Evolutionary conservation across 2,888 invertebrate species (phyloP), one percentile per base, ranked within the genome.

Genomic region (Hanleya hanleyi): DNA sequence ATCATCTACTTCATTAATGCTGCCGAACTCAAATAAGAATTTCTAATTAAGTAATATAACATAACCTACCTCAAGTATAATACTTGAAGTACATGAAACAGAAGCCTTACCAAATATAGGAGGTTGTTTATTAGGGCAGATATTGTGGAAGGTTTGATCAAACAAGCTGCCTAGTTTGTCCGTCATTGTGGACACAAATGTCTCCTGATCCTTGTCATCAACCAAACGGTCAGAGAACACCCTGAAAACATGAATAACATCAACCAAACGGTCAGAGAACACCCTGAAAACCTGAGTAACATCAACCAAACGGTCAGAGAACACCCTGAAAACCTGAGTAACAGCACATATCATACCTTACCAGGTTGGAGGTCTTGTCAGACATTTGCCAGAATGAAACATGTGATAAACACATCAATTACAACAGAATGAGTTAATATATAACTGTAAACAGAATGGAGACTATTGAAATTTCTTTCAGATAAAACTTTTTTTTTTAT

Each of bases 191-290:
- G 91, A 91, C 79, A 93, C 89, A 90, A 97, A 96, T 94, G 95
- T 95, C 62, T 94, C 94, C 65, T 93, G 93, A 88, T 97, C 97
- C 47, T 94, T 94, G 85, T 73, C 94, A 87, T 96, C 95, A 1
- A 95, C 94, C 1, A 97, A 92, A 6, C 96, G 93, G 88, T 97
- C 97, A 80, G 93, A 93, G 88, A 96, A 97, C 0, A 97, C 96
- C 67, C 97, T 88, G 82, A 2, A 26, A 26, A n/a, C n/a, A n/a
- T n/a, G n/a, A n/a, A n/a, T n/a, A n/a, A n/a, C 94, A 87, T 96
- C 95, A 1, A 95, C 94, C 1, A 97, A 92, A 6, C 96, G 93
- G 88, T 97, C 97, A 80, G 93, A 93, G 88, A 96, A 97, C 0
- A 97, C 96, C 67, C 97, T 88, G 82, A 2, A 26, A 26, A n/a